Evolutionary conservation across 2,113 vertebrate species (phyloP), one percentile per base, ranked within the genome.

Genomic region (Spheniscus mendiculus): DNA sequence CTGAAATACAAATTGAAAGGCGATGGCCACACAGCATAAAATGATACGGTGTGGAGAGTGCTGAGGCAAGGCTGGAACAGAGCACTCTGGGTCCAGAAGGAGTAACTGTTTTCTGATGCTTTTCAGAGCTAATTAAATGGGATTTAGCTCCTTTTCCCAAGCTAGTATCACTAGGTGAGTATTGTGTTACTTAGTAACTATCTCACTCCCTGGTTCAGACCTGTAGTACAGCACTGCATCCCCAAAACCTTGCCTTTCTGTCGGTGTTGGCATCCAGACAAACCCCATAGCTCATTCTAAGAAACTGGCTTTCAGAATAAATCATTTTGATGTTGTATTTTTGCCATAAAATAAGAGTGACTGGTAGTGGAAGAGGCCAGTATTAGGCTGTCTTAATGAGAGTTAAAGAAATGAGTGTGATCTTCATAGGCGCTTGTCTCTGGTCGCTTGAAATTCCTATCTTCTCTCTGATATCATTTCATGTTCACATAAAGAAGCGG

Each of bases 111-210:
- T 53, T 17, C 90, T 86, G 38, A 38, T 76, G 49, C 58, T 63
- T 34, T 32, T 25, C 30, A 5, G 23, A 50, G 81, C 20, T 83
- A 11, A 72, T 80, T 76, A 72, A 67, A 30, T 34, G 49, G 53
- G 21, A 27, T 76, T 69, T 56, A 23, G 47, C 2, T 1, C 8
- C n/a, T 82, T 82, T 77, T 44, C 4, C 56, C n/a, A 13, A 21
- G 38, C n/a, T 20, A 4, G 10, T 5, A 11, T 7, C 29, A 2
- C 50, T 36, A 15, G 18, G 9, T n/a, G 81, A 30, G 32, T 10
- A 2, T 50, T 0, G 0, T 17, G n/a, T 58, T 38, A 15, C 59
- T 44, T 11, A 25, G 42, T 15, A 25, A 13, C 19, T 49, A 3
- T 5, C 38, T 58, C 19, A 4, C 30, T 69, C 25, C 27, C 22